Evolutionary conservation across 2,113 vertebrate genomes (phyloP).

Genomic region (Sakesphorus luctuosus): DNA sequence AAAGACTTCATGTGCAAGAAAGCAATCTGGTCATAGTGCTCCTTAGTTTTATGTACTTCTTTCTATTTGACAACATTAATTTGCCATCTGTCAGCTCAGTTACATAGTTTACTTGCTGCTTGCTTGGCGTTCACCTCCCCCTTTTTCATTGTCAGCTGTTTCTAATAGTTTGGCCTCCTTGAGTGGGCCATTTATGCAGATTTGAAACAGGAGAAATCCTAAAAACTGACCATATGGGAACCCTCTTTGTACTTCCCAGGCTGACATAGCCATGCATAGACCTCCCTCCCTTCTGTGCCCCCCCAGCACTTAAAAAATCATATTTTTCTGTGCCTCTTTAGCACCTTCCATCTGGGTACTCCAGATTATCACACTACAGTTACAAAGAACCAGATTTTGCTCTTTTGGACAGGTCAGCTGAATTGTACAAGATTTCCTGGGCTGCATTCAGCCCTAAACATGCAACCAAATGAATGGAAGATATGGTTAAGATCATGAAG

Average conservation of each 20-base stretch:
- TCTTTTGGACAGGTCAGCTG: background rate
- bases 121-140: constrained; percentile 46
- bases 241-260: background rate
- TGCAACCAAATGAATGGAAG: background rate
- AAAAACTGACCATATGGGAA: constrained; percentile 47
- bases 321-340: background rate
- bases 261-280: constrained; percentile 27
- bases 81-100: constrained; percentile 72
- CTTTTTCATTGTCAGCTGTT: constrained; percentile 58
- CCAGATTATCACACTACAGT: background rate
- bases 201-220: constrained; percentile 59
- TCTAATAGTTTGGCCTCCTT: constrained; percentile 61
- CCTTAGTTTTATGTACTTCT: constrained; percentile 65
- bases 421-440: background rate
- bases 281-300: background rate
- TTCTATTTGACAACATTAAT: constrained; percentile 73
- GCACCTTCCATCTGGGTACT: background rate
- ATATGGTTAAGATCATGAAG: background rate
- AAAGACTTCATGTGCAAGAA: constrained; percentile 62
- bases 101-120: constrained; percentile 64
- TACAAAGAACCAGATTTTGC: background rate
- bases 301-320: background rate
- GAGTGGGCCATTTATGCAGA: constrained; percentile 58
- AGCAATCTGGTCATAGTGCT: constrained; percentile 64
- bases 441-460: background rate